phyloP scores from a whole-genome alignment of 2,797 vertebrate species.

The Psittacula derbiana region DNA sequence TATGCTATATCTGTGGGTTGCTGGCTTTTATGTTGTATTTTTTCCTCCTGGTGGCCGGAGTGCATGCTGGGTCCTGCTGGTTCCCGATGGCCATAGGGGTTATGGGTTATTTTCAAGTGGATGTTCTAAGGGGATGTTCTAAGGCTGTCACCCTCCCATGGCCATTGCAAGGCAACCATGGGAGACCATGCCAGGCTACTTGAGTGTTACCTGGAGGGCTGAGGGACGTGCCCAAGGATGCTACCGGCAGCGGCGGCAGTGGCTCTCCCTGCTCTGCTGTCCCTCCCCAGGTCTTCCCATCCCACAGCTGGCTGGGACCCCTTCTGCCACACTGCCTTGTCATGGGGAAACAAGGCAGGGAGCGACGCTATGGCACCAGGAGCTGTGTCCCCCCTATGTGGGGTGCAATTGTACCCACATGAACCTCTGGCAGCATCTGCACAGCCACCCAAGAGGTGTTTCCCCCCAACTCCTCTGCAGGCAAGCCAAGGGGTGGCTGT shows the following conservation, averaged over 20 bases:
- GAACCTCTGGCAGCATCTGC: background rate
- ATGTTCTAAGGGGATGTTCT: background rate
- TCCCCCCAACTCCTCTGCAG: accelerated
- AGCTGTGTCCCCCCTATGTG: accelerated
- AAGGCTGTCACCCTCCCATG: background rate
- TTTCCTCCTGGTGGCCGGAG: background rate
- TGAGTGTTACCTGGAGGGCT: background rate
- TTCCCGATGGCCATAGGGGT: background rate
- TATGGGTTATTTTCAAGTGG: background rate
- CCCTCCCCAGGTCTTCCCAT: background rate
- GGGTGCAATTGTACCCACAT: background rate
- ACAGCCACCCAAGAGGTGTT: background rate
- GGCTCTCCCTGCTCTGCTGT: background rate
- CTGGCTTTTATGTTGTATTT: accelerated
- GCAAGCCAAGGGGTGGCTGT: background rate
- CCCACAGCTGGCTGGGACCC: background rate
- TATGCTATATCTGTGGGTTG: background rate
- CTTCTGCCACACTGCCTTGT: background rate
- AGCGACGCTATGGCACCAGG: background rate
- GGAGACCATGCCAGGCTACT: background rate
- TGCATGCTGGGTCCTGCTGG: background rate
- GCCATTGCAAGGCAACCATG: accelerated
- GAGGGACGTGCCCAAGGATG: background rate
- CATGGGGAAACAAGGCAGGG: background rate
- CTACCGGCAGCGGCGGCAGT: background rate